Conservation (phyloP, 2,113 vertebrate species). For the Alectura lathami region DNA sequence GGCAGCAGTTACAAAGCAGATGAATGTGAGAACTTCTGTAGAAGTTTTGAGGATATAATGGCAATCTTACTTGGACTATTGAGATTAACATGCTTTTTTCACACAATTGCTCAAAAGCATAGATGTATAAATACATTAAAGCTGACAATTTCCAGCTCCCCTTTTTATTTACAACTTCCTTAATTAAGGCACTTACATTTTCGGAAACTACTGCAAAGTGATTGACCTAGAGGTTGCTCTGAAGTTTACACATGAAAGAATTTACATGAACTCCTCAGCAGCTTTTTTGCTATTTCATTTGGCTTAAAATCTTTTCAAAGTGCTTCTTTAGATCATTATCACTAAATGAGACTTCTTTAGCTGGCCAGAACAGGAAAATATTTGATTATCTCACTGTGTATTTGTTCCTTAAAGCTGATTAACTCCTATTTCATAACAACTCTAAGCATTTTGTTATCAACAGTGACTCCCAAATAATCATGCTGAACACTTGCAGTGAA, state of each 20-base stretch:
- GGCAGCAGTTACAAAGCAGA: neutral
- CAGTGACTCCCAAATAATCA: neutral
- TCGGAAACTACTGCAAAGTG: slow-evolving; percentile 30
- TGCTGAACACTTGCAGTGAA: neutral
- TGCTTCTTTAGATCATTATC: neutral
- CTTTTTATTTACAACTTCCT: neutral
- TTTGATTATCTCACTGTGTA: neutral
- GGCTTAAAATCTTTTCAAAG: neutral
- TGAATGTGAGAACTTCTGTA: neutral
- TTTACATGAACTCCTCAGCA: neutral
- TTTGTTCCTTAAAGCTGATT: slow-evolving; percentile 8
- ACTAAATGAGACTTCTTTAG: neutral
- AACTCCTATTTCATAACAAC: neutral
- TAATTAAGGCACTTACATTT: slow-evolving; percentile 47
- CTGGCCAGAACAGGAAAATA: neutral
- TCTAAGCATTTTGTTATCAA: neutral
- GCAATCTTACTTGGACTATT: neutral
- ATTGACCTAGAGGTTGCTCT: slow-evolving; percentile 32
- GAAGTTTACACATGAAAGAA: slow-evolving; percentile 32
- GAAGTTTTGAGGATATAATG: neutral
- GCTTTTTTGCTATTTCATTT: slow-evolving; percentile 17
- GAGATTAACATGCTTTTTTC: neutral
- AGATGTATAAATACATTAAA: slow-evolving; percentile 1
- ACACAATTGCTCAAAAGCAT: neutral
- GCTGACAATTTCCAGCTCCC: neutral